Base-by-base conservation (phyloP, 2,113 vertebrate species). In the Pangasianodon gigas region DNA sequence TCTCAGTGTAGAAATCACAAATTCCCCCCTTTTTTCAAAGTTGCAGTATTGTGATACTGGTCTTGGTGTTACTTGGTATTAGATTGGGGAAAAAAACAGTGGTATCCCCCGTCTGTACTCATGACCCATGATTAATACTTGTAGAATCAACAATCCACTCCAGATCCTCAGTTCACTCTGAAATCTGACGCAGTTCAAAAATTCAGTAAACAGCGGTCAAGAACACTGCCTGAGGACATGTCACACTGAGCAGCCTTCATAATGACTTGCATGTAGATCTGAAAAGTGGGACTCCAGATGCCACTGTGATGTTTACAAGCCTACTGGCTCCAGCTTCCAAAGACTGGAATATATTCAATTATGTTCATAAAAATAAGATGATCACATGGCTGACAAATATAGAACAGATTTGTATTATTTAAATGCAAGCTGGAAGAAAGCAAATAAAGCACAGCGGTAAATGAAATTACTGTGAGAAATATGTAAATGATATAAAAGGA, bases 321-420 rank as follows among this genome's bases (percentile, higher is more conserved):
- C 84, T 89, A 90, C 91, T 95, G 95, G 95, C 95, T 94, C 85
- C 93, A 88, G 92, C 94, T 95, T 95, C 95, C 94, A 94, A 96
- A 88, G 91, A 87, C 95, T 95, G 95, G 95, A 95, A 93, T 92
- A 77, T 92, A 91, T 96, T 96, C 95, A 96, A 92, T 95, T 95
- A 95, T 94, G 93, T 94, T 95, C 93, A 95, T 94, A 94, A 95
- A 95, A 94, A 93, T 94, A 94, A 93, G 91, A 95, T 94, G 86
- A 93, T 94, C 93, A 94, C 93, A 87, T 32, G 16, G 16, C 93
- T 94, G 93, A 95, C 95, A 95, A 95, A 96, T 95, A 96, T 95
- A 95, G 94, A 95, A 93, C 84, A 91, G 94, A 94, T 95, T 96
- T 96, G 93, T 96, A 95, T 96, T 95, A 96, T 96, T 96, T 94